Base-by-base conservation (phyloP, 2,797 vertebrate species). In the Parotocinclus haroldoi region DNA sequence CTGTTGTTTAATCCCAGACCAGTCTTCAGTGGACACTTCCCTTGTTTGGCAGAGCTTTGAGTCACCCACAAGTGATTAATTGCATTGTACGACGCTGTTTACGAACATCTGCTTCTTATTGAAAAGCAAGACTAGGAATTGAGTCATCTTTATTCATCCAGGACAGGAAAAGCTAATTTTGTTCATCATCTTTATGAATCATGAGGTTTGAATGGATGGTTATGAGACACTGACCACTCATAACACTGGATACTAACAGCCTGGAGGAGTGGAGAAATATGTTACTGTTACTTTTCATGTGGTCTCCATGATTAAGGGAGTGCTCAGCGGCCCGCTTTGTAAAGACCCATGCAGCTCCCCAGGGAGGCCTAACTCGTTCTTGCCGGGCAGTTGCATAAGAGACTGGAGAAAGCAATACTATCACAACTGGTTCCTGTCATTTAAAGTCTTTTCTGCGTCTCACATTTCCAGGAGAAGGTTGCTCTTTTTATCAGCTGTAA, bases 321-420 rank as follows among this genome's bases (percentile, higher is more conserved):
- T 48, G 55, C 37, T 67, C 19, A 39, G 40, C 16, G 10, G 38
- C 50, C 49, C 16, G 57, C n/a, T 74, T 54, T 54, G 27, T 52
- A n/a, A 36, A 70, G 66, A 51, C 10, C 37, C 13, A 3, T 52
- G 37, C 11, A 0, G 53, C 58, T 73, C 74, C 70, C 74, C 65
- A 48, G 68, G 73, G 75, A 67, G 59, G 58, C 36, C 72, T 61
- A 69, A 60, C 63, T 73, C 56, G 66, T 72, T 67, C 45, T 14
- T 3, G 58, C 56, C 37, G 13, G 49, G 42, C 58, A 1, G 7
- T 58, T 39, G 17, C 66, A 53, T 74, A 76, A 79, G 73, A 36
- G 71, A 74, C 75, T 80, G 76, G 79, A 78, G 73, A 75, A 78
- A 64, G 69, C 19, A 52, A 78, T 79, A 69, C 55, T 1, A 76